Evolutionary conservation across 2,888 invertebrate genomes (phyloP).

Genomic region (Netelia virgata): DNA sequence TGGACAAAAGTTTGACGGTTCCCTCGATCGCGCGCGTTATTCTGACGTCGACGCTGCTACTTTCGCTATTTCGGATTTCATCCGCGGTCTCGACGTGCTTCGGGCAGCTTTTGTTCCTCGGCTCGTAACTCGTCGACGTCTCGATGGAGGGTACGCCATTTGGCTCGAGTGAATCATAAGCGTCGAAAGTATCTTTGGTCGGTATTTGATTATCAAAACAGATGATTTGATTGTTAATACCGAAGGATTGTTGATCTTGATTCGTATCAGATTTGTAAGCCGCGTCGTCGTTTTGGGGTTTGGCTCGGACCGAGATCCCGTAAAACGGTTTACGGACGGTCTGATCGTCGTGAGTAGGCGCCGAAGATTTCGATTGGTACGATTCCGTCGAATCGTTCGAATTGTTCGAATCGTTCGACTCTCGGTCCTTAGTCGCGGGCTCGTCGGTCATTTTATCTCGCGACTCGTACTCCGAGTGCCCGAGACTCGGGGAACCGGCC

Average conservation of each 20-base stretch:
- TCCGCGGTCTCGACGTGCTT: conserved; percentile 4
- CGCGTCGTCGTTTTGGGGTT: conserved; percentile 23
- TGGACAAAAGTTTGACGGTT: conserved; percentile 81
- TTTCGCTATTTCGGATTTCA: conserved; percentile 51
- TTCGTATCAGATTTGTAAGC: conserved; percentile 43
- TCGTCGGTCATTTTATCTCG: conserved; percentile 40
- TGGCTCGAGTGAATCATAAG: conserved; percentile 80
- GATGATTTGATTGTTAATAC: conserved; percentile 36
- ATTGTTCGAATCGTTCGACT: conserved; percentile 14
- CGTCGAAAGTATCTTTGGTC: conserved; percentile 78
- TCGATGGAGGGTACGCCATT: conserved; percentile 65
- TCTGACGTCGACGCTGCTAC: conserved; percentile 77
- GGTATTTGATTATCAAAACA: conserved; percentile 77
- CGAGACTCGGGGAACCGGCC: conserved; percentile 3
- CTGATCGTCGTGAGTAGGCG: conserved; percentile 19
- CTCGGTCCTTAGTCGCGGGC: conserved; percentile 13
- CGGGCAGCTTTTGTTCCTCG: conserved; percentile 15
- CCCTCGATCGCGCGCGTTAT: conserved; percentile 82
- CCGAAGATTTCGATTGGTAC: not conserved
- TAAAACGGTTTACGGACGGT: conserved; percentile 53
- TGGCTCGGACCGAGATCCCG: conserved; percentile 33
- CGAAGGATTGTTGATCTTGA: conserved; percentile 38
- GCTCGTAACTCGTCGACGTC: conserved; percentile 23
- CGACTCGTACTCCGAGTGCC: conserved; percentile 29
- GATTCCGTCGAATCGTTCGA: not conserved